A percentile compares a stretch with the other conserved stretches of the same genome.
Evolutionary conservation across 37 sponge, comb jelly and placozoan species (phyloP).

Genomic region (Crambe crambe): DNA sequence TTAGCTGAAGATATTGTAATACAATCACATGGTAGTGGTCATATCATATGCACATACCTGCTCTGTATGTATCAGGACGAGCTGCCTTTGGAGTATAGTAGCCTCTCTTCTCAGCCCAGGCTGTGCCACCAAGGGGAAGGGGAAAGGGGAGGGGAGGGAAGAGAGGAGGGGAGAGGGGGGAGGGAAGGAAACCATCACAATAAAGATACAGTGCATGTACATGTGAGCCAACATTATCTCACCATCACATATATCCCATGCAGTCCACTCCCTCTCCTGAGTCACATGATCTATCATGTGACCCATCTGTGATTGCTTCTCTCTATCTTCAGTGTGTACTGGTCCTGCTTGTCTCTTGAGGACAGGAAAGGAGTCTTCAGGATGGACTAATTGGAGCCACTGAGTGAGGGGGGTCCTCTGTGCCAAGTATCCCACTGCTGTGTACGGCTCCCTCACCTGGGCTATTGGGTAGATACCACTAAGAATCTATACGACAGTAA

Average conservation of each 20-base stretch:
- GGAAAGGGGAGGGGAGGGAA: too few relatives aligned
- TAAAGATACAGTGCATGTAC: too few relatives aligned
- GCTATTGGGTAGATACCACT: conserved; percentile 95
- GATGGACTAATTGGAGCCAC: conserved; percentile 73
- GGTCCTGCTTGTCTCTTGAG: background rate
- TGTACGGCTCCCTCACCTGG: conserved; percentile 96
- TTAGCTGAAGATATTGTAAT: conserved; percentile 63
- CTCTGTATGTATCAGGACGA: conserved; percentile 90
- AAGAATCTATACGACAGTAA: conserved; percentile 58
- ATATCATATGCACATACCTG: conserved; percentile 44
- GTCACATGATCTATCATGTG: background rate
- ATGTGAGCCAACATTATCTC: background rate
- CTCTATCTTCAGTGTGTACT: background rate
- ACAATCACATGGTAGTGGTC: background rate
- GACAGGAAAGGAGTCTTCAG: conserved; percentile 16
- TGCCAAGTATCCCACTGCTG: conserved; percentile 90
- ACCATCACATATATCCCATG: conserved; percentile 96
- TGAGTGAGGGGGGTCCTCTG: conserved; percentile 74
- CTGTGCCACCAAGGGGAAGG: conserved; percentile 33
- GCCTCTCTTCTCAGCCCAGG: conserved; percentile 89
- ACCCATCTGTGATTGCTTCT: background rate
- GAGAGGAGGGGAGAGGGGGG: too few relatives aligned
- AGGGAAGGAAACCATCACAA: too few relatives aligned
- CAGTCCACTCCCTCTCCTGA: conserved; percentile 61
- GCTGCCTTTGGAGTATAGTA: conserved; percentile 90